Evolutionary conservation across 2,113 vertebrate species (phyloP).

Genomic region (Poecilia latipinna): DNA sequence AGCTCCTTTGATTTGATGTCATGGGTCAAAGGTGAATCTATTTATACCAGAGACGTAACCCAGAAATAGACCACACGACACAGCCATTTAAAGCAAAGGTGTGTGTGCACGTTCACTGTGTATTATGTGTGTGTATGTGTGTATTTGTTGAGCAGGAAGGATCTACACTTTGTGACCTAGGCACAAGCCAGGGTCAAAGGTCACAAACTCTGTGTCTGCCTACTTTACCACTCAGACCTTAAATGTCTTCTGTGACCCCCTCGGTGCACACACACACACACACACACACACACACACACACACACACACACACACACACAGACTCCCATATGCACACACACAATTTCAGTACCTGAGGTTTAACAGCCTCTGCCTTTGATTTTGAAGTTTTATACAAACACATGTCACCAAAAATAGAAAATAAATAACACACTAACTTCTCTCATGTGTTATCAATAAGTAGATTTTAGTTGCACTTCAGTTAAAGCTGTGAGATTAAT

Average conservation of each 20-base stretch:
- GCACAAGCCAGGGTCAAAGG: constrained; percentile 73
- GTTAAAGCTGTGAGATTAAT: background rate
- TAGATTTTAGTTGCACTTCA: background rate
- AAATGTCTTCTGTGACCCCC: constrained; percentile 37
- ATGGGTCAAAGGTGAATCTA: constrained; percentile 68
- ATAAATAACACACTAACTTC: background rate
- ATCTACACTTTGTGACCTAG: constrained; percentile 54
- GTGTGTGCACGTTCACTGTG: constrained; percentile 11
- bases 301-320: background rate
- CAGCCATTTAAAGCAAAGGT: constrained; percentile 44
- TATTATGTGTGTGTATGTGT: background rate
- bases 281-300: constrained; percentile 9
- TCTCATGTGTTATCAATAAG: background rate
- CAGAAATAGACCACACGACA: constrained; percentile 58
- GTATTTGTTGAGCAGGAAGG: constrained; percentile 27
- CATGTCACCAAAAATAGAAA: background rate
- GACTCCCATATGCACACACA: constrained; percentile 3
- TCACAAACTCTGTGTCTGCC: constrained; percentile 58
- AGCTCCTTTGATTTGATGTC: constrained; percentile 22
- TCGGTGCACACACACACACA: constrained; percentile 14
- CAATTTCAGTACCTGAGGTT: background rate
- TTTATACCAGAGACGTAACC: constrained; percentile 67
- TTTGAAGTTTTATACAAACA: background rate
- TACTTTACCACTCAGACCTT: constrained; percentile 57
- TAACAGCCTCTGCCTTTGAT: too few species aligned